Base-by-base conservation (phyloP, 2,888 invertebrate species). In the Cancer borealis region DNA sequence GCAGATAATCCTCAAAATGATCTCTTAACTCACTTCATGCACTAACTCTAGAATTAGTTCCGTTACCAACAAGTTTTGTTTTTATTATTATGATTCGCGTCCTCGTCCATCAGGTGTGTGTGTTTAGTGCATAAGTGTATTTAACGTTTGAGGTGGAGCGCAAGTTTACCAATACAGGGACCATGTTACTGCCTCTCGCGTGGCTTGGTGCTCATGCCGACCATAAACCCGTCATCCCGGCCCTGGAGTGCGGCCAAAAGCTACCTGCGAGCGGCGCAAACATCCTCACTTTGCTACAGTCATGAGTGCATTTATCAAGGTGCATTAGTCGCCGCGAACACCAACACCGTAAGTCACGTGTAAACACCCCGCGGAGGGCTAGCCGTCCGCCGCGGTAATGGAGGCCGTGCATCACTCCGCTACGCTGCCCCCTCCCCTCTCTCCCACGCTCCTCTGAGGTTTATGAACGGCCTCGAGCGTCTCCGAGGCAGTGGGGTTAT, bases 231-330 rank as follows among this genome's bases (percentile, higher is more conserved):
- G 4, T 39, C 91, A n/a, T 60, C 66, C 60, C 10, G 17, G 46
- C 12, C 90, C 66, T 91, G 91, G 91, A 91, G 46, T 17, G 46
- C 45, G 4, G 91, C 91, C 91, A 91, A 49, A n/a, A 91, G 26
- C 49, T 79, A 45, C 91, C 26, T 5, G 73, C 26, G 79, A 46
- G 46, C 0, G n/a, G 45, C 79, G 5, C 47, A 49, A 91, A 91
- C 66, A 91, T 39, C 66, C 30, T 45, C 79, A 47, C 39, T 46
- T 46, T 46, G 91, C 91, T 73, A 47, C 73, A 73, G 91, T 91
- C 91, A 91, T 91, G 91, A 91, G 79, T 73, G 46, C 73, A 73
- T 91, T 91, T 91, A 91, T 91, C 91, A 91, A 73, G 73, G 91
- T 91, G 73, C 91, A 91, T 91, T 91, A 91, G 91, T 91, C 91